These are phyloP conservation scores for Cantharis lateralis DNA, from an alignment of 2,888 invertebrate genomes.

Conservation along the genomic window DNA sequence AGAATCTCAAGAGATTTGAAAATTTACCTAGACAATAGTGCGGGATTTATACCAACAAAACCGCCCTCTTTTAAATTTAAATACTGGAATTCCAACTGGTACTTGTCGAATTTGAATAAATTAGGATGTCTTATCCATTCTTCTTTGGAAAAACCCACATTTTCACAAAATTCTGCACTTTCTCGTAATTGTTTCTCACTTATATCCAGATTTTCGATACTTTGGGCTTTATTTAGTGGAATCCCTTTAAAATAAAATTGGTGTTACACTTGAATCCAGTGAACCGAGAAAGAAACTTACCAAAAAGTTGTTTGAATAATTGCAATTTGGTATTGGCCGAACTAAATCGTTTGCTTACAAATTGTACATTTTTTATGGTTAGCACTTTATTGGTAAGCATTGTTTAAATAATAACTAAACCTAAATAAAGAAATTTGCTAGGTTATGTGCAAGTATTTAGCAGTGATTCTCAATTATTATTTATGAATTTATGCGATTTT, in stretches of 20 bases:
- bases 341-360: background rate
- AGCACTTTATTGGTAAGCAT: background rate
- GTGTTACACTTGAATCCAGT: background rate
- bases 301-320: background rate
- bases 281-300: background rate
- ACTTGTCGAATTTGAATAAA: constrained; percentile 62
- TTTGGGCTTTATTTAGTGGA: background rate
- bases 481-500: no score
- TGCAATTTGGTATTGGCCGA: background rate
- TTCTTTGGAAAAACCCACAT: constrained; percentile 57
- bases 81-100: constrained; percentile 65
- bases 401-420: background rate
- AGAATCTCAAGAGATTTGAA: background rate
- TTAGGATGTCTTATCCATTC: constrained; percentile 62
- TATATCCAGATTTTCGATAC: constrained; percentile 6
- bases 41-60: constrained; percentile 52
- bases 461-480: no score
- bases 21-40: constrained; percentile 45
- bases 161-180: constrained; percentile 33
- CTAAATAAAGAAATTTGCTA: background rate
- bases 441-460: no score
- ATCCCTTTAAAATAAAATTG: background rate
- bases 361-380: background rate
- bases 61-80: constrained; percentile 66
- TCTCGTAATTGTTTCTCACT: constrained; percentile 3